Evolutionary conservation across 2,113 vertebrate genomes (phyloP).

Genomic region (Ptilonorhynchus violaceus): DNA sequence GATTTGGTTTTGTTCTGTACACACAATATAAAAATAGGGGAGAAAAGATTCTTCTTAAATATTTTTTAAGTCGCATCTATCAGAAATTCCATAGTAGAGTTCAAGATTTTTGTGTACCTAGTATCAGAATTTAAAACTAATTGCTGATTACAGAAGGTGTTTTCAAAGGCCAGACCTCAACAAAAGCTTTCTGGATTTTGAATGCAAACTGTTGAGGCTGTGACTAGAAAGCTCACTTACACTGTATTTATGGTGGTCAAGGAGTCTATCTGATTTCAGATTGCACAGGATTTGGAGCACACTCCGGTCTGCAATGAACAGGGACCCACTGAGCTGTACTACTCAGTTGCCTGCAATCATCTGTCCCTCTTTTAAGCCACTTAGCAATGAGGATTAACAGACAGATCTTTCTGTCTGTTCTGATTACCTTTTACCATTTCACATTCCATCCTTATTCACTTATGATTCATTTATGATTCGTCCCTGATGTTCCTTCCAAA

Average conservation of each 20-base stretch:
- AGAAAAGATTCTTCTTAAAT: neutral
- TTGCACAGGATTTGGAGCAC: neutral
- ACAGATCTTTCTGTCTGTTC: neutral
- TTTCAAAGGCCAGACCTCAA: neutral
- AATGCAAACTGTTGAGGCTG: neutral
- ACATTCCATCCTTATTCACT: neutral
- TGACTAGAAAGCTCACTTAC: neutral
- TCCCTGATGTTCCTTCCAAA: neutral
- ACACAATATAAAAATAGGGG: neutral
- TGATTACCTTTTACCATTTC: neutral
- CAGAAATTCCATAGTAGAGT: neutral
- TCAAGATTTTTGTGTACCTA: neutral
- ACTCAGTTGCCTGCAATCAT: neutral
- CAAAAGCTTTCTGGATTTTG: neutral
- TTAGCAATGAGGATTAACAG: neutral
- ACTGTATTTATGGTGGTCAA: neutral
- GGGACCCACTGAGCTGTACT: neutral
- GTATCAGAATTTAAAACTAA: neutral
- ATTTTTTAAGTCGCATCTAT: neutral
- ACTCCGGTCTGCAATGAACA: neutral
- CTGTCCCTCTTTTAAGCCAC: neutral
- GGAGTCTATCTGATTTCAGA: neutral
- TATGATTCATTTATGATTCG: neutral
- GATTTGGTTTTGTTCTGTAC: accelerated
- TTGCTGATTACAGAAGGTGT: neutral